Base-by-base conservation (phyloP, 2,113 vertebrate species). In the Nycticebus coucang region DNA sequence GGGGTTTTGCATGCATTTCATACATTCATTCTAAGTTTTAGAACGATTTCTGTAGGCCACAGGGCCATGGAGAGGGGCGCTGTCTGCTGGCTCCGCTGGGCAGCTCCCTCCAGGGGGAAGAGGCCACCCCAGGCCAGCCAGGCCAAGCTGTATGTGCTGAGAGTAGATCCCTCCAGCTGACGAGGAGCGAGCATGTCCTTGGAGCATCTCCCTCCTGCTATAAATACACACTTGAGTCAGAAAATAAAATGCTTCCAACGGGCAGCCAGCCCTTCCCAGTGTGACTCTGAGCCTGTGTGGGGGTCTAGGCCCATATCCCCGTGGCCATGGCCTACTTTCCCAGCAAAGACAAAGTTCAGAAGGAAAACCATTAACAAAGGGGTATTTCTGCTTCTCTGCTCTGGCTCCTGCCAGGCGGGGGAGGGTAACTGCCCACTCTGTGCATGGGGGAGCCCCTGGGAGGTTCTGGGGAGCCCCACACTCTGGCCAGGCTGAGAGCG, bases 191-290 rank as follows among this genome's bases (percentile, higher is more conserved):
- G 79, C 68, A 1, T 0, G 83, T 80, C 94, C 87, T 77, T 19
- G 79, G 91, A 78, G 85, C 81, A 0, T 60, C 85, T n/a, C 37
- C 59, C 66, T 79, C 2, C 77, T 11, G 88, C 96, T 97, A 94
- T 97, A 97, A 97, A 97, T 97, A 97, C 45, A 45, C 8, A 1
- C 13, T 74, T 95, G 96, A 97, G 95, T 95, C 95, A 97, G 92
- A 94, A 78, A 74, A 55, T 91, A 85, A 82, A 69, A 26, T 0
- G 9, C 96, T 66, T 86, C 91, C 97, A 68, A 22, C 60, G 0
- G 87, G 80, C 75, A 45, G 96, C 78, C 30, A 1, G 87, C 81
- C 86, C n/a, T 79, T 50, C 90, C 91, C 74, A 45, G 95, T 18
- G 24, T 4, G 8, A 92, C 87, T 50, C 74, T 0, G 17, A 1